Evolutionary conservation across 2,797 vertebrate genomes (phyloP).

Genomic region (Helarctos malayanus): DNA sequence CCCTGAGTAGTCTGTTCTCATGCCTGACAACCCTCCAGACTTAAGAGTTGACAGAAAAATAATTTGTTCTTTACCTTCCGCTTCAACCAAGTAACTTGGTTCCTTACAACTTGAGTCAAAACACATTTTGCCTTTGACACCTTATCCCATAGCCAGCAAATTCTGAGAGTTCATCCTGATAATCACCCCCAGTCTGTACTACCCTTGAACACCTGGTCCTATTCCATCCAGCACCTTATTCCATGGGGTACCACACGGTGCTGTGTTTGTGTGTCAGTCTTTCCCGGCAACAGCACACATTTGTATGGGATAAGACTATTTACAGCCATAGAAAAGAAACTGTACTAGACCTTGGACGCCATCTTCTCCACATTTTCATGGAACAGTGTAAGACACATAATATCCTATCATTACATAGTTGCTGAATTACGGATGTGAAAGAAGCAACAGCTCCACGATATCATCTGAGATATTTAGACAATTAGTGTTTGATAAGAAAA

Average conservation of each 20-base stretch:
- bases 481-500: not conserved
- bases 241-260: too few relatives aligned
- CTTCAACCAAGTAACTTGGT: not conserved
- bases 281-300: not conserved
- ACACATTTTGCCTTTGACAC: not conserved
- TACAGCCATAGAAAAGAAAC: not conserved
- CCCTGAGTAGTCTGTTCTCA: not conserved
- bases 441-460: not conserved
- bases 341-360: not conserved
- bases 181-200: not conserved
- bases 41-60: not conserved
- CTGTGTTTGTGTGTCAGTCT: not conserved
- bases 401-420: not conserved
- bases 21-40: not conserved
- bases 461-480: not conserved
- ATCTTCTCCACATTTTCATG: not conserved
- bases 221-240: not conserved
- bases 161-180: not conserved
- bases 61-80: constrained; percentile 4
- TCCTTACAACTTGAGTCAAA: not conserved
- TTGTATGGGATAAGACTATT: not conserved
- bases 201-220: not conserved
- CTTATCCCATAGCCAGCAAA: not conserved
- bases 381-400: not conserved
- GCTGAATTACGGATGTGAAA: not conserved